Evolutionary conservation across 1,140 invertebrate species (phyloP).

Genomic region (Neodiprion virginianus): DNA sequence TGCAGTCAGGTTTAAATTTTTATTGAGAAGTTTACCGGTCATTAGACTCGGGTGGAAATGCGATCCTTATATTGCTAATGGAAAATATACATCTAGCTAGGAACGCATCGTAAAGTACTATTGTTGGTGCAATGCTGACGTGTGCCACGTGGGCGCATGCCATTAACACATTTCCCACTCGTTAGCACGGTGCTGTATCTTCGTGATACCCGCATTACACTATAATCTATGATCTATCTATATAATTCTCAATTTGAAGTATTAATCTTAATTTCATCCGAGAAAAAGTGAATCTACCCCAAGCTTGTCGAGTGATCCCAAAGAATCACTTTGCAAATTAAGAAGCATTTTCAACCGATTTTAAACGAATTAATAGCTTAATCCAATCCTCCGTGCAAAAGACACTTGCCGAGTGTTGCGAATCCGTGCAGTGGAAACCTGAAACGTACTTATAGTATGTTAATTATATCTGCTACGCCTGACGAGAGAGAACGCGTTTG

Average conservation of each 20-base stretch:
- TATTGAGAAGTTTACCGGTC: too few relatives aligned
- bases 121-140: conserved; percentile 16
- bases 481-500: neutral
- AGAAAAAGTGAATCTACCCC: too few relatives aligned
- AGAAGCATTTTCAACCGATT: too few relatives aligned
- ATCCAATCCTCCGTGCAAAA: neutral
- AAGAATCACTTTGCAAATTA: too few relatives aligned
- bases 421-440: neutral
- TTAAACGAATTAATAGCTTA: too few relatives aligned
- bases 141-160: conserved; percentile 31
- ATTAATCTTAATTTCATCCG: too few relatives aligned
- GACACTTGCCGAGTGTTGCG: neutral
- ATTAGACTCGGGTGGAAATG: neutral
- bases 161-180: conserved; percentile 33
- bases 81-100: neutral
- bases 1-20: too few relatives aligned
- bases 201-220: neutral
- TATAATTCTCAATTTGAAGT: too few relatives aligned
- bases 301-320: too few relatives aligned
- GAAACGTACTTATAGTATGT: neutral
- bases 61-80: neutral
- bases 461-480: neutral
- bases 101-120: neutral
- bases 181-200: conserved; percentile 8
- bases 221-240: too few relatives aligned